Conservation (phyloP, 2,888 invertebrate species). For the Euplagia quadripunctaria region DNA sequence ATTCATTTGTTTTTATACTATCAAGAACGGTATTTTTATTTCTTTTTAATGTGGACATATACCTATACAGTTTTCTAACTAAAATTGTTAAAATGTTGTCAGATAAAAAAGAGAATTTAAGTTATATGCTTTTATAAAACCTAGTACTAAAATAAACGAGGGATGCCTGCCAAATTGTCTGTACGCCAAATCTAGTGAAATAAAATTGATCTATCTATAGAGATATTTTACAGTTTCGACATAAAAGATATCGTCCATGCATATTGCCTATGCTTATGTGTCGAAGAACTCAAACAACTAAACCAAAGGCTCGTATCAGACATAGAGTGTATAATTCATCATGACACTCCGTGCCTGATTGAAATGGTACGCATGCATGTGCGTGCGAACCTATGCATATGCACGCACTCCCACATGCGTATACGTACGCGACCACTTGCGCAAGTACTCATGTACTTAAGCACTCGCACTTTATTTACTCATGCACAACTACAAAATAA, state of each 20-base stretch:
- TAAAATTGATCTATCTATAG: conserved; percentile 27
- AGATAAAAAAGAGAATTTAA: conserved; percentile 10
- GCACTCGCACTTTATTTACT: too few relatives aligned
- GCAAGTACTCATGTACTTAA: too few relatives aligned
- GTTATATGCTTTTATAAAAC: conserved; percentile 27
- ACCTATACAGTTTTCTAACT: background rate
- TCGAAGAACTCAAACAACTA: too few relatives aligned
- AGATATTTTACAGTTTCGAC: conserved; percentile 2
- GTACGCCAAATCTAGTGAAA: conserved; percentile 44
- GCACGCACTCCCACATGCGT: too few relatives aligned
- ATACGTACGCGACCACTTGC: too few relatives aligned
- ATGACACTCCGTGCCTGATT: too few relatives aligned
- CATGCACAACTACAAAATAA: too few relatives aligned
- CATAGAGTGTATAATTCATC: too few relatives aligned
- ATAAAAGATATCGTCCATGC: background rate
- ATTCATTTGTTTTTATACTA: too few relatives aligned
- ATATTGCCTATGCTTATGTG: background rate
- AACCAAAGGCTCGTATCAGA: too few relatives aligned
- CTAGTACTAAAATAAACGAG: conserved; percentile 25
- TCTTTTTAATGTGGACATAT: background rate
- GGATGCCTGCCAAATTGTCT: conserved; percentile 42
- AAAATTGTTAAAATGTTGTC: background rate
- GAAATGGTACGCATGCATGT: too few relatives aligned
- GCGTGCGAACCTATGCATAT: too few relatives aligned
- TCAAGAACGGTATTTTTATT: background rate